Percentiles rank a stretch among this genome's conserved stretches.
phyloP scores from a whole-genome alignment of 1,140 invertebrate species.

The Camponotus vicinus region DNA sequence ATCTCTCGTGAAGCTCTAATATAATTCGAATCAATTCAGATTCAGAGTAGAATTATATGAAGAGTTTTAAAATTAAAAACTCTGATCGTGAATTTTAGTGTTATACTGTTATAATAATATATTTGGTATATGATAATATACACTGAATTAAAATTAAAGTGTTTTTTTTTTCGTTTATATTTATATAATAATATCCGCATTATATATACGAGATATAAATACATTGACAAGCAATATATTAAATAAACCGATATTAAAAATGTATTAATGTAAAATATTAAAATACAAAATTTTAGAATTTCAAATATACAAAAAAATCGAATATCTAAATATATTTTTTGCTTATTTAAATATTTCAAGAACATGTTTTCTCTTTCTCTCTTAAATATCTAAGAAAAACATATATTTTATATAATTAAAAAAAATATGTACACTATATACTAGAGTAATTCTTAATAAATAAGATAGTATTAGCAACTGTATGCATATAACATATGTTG shows the following conservation, averaged over 20 bases:
- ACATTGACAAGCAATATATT: background rate
- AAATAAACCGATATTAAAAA: constrained; percentile 7
- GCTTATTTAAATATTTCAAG: constrained; percentile 1
- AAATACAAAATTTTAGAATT: constrained; percentile 11
- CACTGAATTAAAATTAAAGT: too few relatives aligned
- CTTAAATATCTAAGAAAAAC: background rate
- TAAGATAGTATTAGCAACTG: too few relatives aligned
- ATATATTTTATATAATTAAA: too few relatives aligned
- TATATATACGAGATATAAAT: background rate
- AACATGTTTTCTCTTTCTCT: background rate
- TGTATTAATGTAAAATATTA: background rate
- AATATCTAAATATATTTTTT: too few relatives aligned
- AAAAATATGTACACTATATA: too few relatives aligned
- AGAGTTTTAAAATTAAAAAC: background rate
- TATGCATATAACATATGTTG: too few relatives aligned
- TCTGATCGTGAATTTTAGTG: background rate
- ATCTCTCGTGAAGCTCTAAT: background rate
- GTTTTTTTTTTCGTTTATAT: too few relatives aligned
- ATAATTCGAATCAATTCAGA: background rate
- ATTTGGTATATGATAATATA: too few relatives aligned
- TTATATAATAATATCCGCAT: too few relatives aligned
- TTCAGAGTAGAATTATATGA: background rate
- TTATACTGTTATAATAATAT: too few relatives aligned
- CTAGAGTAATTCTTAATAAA: too few relatives aligned
- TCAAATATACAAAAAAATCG: background rate